Conservation (phyloP, 2,888 invertebrate genomes). For the Eupsilia transversa region DNA sequence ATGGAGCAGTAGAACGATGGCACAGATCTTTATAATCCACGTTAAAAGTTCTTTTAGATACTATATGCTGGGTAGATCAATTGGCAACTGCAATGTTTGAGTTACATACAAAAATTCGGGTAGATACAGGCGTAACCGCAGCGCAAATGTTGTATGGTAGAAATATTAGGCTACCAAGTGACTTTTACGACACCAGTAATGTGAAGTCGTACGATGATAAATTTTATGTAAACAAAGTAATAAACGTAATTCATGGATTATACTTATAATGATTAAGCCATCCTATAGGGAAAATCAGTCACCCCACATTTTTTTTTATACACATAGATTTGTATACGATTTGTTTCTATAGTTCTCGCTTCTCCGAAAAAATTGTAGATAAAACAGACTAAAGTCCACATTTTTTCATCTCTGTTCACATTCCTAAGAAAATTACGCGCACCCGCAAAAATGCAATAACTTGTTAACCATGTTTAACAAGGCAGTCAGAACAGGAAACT, state of each 20-base stretch:
- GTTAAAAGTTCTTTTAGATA: background rate
- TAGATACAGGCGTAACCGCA: background rate
- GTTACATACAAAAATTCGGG: background rate
- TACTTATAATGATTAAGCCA: no score
- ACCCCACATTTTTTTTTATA: conserved; percentile 4
- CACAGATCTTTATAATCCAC: background rate
- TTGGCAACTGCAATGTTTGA: conserved; percentile 1
- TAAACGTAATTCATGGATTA: background rate
- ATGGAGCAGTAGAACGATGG: background rate
- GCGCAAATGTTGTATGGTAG: background rate
- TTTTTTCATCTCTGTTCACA: background rate
- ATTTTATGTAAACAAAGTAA: background rate
- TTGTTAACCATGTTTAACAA: background rate
- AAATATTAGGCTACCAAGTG: conserved; percentile 1
- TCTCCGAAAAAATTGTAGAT: background rate
- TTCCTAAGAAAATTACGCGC: background rate
- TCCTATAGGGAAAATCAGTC: background rate
- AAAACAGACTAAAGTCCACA: background rate
- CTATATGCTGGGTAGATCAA: background rate
- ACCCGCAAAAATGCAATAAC: background rate
- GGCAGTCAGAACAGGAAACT: background rate
- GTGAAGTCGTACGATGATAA: conserved; percentile 5
- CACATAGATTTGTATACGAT: conserved; percentile 6
- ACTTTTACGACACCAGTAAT: conserved; percentile 3
- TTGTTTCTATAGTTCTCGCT: background rate